A percentile compares a stretch with the other conserved stretches of the same genome.
phyloP scores from a whole-genome alignment of 1,140 invertebrate genomes.

The Aporrectodea caliginosa region DNA sequence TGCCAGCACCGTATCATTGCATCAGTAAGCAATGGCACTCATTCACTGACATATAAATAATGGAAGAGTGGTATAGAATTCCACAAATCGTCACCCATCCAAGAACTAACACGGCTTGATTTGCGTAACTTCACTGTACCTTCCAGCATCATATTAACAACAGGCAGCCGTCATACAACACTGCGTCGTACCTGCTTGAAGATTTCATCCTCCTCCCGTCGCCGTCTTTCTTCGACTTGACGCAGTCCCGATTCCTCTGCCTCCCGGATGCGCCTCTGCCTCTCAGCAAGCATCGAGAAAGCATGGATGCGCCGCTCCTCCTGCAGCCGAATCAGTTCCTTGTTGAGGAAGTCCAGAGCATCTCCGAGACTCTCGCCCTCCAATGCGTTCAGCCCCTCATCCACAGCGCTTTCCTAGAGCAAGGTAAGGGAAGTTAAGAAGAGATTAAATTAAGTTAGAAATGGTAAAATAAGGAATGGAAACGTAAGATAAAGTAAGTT shows the following conservation, averaged over 20 bases:
- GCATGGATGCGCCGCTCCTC: constrained; percentile 70
- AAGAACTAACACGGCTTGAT: no score
- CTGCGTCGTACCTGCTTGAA: constrained; percentile 72
- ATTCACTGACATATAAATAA: no score
- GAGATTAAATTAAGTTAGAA: no score
- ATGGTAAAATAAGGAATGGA: not conserved
- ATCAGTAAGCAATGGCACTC: no score
- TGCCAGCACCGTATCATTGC: no score
- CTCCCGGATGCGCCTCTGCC: constrained; percentile 66
- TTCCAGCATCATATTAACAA: no score
- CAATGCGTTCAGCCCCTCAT: constrained; percentile 50
- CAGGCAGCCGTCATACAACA: no score
- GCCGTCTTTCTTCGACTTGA: constrained; percentile 65
- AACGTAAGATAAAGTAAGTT: not conserved
- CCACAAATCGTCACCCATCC: no score
- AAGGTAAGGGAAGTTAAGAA: constrained; percentile 1
- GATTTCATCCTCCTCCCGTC: constrained; percentile 70
- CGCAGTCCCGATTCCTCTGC: constrained; percentile 67
- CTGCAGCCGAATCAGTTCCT: constrained; percentile 67
- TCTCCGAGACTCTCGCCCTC: constrained; percentile 65
- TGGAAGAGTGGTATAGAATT: no score
- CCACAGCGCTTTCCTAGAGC: constrained; percentile 50
- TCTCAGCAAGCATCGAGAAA: constrained; percentile 65
- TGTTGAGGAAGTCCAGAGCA: constrained; percentile 69
- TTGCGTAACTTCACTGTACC: no score